phyloP scores from a whole-genome alignment of 37 sponge, comb jelly and placozoan genomes.

The Geodia barretti region DNA sequence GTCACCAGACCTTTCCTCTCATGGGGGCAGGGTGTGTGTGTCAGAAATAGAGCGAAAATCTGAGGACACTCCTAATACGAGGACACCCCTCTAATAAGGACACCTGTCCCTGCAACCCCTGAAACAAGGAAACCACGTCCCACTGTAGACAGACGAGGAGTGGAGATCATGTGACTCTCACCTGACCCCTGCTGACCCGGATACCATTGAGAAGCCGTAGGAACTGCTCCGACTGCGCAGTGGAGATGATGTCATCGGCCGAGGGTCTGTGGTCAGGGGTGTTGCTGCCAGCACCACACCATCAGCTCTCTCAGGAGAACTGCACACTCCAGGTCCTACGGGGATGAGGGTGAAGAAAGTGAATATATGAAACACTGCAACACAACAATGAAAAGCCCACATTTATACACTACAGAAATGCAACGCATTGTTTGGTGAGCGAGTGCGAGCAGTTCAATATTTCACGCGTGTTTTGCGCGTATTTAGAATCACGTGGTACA shows the following conservation, averaged over 20 bases:
- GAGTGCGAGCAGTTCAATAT: too few species aligned
- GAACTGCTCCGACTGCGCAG: slow-evolving; percentile 41
- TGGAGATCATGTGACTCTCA: not conserved
- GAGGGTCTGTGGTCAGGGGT: slow-evolving; percentile 69
- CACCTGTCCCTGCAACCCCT: too few species aligned
- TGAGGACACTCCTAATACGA: not conserved
- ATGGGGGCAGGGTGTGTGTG: not conserved
- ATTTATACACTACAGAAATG: not conserved
- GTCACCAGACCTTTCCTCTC: too few species aligned
- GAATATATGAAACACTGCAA: too few species aligned
- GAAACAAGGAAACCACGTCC: too few species aligned
- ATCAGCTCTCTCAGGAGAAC: slow-evolving; percentile 86
- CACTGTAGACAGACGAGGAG: not conserved
- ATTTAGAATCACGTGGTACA: too few species aligned
- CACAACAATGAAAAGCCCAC: not conserved
- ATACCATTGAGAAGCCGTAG: slow-evolving; percentile 60
- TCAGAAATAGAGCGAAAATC: not conserved
- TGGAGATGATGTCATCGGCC: slow-evolving; percentile 51
- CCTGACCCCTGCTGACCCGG: slow-evolving; percentile 43
- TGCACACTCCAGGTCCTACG: slow-evolving; percentile 64
- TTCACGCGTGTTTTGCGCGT: too few species aligned
- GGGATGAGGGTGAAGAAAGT: not conserved
- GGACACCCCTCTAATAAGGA: too few species aligned
- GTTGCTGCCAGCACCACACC: slow-evolving; percentile 91
- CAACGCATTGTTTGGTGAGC: not conserved